Evolutionary conservation across 2,888 invertebrate species (phyloP).

Genomic region (Pristionchus maxplancki): DNA sequence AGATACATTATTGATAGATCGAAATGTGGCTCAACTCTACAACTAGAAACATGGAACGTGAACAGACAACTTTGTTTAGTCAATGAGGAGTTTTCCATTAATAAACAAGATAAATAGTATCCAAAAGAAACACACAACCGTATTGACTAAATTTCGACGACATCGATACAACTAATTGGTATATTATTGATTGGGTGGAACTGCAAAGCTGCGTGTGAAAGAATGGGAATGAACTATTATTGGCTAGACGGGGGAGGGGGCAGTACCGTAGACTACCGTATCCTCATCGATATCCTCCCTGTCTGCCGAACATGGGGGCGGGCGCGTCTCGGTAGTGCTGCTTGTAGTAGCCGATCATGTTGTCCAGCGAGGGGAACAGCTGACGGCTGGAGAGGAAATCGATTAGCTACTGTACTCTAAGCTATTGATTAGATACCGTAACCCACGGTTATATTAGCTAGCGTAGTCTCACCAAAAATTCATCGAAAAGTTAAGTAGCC

Average conservation of each 20-base stretch:
- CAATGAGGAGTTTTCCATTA: background rate
- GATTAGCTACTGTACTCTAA: constrained; percentile 27
- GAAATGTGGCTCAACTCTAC: background rate
- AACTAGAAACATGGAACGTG: background rate
- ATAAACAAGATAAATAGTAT: background rate
- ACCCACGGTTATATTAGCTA: no score
- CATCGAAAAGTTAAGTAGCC: no score
- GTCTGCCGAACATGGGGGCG: background rate
- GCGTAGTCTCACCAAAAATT: no score
- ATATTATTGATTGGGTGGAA: constrained; percentile 14
- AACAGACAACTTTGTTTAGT: no score
- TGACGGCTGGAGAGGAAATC: constrained; percentile 81
- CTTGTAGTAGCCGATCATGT: constrained; percentile 95
- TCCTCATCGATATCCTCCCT: background rate
- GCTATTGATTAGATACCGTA: no score
- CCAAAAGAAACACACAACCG: background rate
- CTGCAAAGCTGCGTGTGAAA: no score
- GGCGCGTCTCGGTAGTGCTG: constrained; percentile 86
- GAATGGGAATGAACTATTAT: no score
- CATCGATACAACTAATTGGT: background rate
- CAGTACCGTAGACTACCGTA: background rate
- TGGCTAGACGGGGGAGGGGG: no score
- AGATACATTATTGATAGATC: background rate
- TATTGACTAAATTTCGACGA: background rate
- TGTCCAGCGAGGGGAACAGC: constrained; percentile 88